Evolutionary conservation across 1,140 invertebrate genomes (phyloP).

Genomic region (Augochlora pura): DNA sequence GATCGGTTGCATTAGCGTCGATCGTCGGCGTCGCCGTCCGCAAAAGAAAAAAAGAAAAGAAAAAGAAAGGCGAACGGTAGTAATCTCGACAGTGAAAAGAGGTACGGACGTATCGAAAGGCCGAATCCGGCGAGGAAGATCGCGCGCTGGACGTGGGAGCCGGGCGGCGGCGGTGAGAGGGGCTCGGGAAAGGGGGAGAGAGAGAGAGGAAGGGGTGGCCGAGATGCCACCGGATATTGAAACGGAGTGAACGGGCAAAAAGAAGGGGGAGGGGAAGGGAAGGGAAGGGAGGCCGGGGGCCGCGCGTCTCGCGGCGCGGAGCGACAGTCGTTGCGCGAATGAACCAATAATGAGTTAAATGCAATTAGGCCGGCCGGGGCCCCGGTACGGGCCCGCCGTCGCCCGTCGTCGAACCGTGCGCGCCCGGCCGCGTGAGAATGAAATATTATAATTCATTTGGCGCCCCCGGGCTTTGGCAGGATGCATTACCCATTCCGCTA

Average conservation of each 20-base stretch:
- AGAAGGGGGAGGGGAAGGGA: not conserved
- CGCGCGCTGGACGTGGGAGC: too few species aligned
- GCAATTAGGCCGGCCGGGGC: slow-evolving; percentile 62
- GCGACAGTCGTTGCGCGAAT: slow-evolving; percentile 36
- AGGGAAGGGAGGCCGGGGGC: not conserved
- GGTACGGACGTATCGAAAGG: slow-evolving; percentile 9
- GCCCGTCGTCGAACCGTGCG: slow-evolving; percentile 36
- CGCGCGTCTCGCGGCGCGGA: slow-evolving; percentile 27
- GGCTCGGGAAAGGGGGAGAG: not conserved
- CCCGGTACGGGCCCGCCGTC: slow-evolving; percentile 57
- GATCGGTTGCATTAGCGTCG: slow-evolving; percentile 53
- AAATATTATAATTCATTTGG: slow-evolving; percentile 74
- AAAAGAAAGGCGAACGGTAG: slow-evolving; percentile 24
- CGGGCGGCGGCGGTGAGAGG: too few species aligned
- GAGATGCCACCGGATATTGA: slow-evolving; percentile 8
- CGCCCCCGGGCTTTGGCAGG: slow-evolving; percentile 66
- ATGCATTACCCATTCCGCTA: slow-evolving; percentile 68
- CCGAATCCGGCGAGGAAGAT: not conserved
- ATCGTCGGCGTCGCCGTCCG: slow-evolving; percentile 31
- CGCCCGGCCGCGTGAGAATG: slow-evolving; percentile 68
- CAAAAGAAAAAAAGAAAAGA: not conserved
- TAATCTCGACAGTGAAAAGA: slow-evolving; percentile 52
- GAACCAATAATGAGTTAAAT: slow-evolving; percentile 70
- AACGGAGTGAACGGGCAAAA: slow-evolving; percentile 26
- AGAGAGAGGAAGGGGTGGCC: too few species aligned